Evolutionary conservation across 1,140 invertebrate species (phyloP), one percentile per base, ranked within the genome.

Genomic region (Aporrectodea caliginosa): DNA sequence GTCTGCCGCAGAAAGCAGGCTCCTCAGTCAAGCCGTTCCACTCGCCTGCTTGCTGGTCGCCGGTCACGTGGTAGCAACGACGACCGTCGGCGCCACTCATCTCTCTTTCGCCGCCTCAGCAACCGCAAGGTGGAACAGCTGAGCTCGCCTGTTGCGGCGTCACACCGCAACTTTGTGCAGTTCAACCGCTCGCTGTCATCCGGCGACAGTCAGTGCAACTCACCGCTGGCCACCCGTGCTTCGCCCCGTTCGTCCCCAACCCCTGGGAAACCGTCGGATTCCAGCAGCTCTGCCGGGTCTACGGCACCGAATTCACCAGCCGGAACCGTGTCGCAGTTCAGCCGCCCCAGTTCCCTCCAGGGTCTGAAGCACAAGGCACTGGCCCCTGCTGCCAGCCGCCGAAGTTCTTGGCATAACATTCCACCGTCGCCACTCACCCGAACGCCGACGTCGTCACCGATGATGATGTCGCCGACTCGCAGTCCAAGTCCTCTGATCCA

Each of bases 321-420:
- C 35, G 84, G 84, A 70, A 32, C 81, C 68, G 72, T 43, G 16
- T 82, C 84, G 30, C 85, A 81, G 1, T 82, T 84, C 85, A 81
- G 90, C 84, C 90, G 96, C 78, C 96, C 96, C 6, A 97, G 95
- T 70, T 97, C 95, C 1, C 90, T 98, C 16, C 95, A 97, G 88
- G 96, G 96, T 72, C 90, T 98, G 32, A 97, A 98, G 89, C 84
- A 87, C 77, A 98, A 98, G 88, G 88, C 98, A 88, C 88, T 96
- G 27, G 91, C 92, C 14, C 92, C 92, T 82, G 91, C 90, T 79
- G 92, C 93, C 0, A 94, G 93, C 87, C 91, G 96, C 0, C 91
- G 96, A 33, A 97, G 97, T 88, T 97, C 95, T 2, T 94, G 97
- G 34, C 95, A 96, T 32, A 96, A 98, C 87, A 98, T 98, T 87